phyloP scores from a whole-genome alignment of 2,797 vertebrate genomes.

The Delichon dasypus region DNA sequence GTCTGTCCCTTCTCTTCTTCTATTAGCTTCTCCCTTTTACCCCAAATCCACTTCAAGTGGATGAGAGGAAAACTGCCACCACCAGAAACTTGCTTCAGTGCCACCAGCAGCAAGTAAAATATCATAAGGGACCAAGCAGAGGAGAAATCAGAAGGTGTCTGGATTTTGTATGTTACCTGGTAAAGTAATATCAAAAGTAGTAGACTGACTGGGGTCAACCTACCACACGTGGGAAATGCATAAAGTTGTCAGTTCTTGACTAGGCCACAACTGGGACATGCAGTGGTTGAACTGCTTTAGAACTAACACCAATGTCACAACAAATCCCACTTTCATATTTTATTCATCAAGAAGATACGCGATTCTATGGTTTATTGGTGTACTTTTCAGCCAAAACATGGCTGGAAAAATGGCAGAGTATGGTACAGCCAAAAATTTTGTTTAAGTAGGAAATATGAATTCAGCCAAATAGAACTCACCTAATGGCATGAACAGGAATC shows the following conservation, averaged over 20 bases:
- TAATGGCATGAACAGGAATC: neutral
- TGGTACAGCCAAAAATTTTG: neutral
- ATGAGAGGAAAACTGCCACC: neutral
- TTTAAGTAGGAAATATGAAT: neutral
- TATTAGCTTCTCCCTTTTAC: neutral
- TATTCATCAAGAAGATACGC: neutral
- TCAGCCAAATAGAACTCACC: neutral
- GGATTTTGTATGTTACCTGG: neutral
- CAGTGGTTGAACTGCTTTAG: neutral
- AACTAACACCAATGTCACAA: neutral
- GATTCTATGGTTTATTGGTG: neutral
- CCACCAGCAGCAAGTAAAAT: neutral
- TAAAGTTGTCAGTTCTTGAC: neutral
- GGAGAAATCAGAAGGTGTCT: neutral
- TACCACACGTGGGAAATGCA: neutral
- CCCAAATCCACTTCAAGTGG: neutral
- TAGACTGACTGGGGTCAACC: neutral
- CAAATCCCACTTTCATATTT: neutral
- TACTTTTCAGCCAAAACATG: neutral
- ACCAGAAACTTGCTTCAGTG: neutral
- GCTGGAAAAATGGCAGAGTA: neutral
- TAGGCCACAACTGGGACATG: fast-evolving
- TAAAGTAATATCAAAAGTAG: neutral
- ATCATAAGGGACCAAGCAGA: neutral
- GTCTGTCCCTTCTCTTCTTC: neutral